phyloP scores from a whole-genome alignment of 2,888 invertebrate species.

The Lochmaea crataegi region DNA sequence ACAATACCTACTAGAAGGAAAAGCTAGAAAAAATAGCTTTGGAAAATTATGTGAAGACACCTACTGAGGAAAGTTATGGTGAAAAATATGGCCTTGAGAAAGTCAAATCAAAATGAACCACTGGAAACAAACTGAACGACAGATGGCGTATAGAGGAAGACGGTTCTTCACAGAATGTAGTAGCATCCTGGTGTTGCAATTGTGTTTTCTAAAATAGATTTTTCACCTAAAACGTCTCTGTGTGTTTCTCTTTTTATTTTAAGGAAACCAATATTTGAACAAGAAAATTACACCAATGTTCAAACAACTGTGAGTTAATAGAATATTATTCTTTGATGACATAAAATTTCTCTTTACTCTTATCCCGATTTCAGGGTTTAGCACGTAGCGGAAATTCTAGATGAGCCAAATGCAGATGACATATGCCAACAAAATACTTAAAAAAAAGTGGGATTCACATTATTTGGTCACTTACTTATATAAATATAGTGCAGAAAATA shows the following conservation, averaged over 20 bases:
- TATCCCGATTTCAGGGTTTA: neutral
- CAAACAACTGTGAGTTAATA: constrained; percentile 4
- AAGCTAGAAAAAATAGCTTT: no score
- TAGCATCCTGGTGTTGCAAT: neutral
- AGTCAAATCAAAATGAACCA: no score
- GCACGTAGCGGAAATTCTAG: neutral
- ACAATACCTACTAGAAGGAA: no score
- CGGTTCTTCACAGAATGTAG: no score
- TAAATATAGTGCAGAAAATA: neutral
- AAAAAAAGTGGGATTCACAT: neutral
- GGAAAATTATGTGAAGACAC: no score
- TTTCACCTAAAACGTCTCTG: neutral
- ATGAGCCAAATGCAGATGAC: neutral
- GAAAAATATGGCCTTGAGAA: no score
- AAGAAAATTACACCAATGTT: neutral
- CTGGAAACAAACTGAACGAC: no score
- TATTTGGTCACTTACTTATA: neutral
- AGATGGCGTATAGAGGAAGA: no score
- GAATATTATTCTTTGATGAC: neutral
- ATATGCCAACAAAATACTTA: neutral
- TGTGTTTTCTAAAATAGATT: neutral
- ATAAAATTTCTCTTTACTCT: neutral
- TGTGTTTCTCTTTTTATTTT: constrained; percentile 4
- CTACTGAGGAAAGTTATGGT: no score
- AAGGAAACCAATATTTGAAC: constrained; percentile 15